Evolutionary conservation across 2,888 invertebrate genomes (phyloP).

Genomic region (Sarcophaga variegata): DNA sequence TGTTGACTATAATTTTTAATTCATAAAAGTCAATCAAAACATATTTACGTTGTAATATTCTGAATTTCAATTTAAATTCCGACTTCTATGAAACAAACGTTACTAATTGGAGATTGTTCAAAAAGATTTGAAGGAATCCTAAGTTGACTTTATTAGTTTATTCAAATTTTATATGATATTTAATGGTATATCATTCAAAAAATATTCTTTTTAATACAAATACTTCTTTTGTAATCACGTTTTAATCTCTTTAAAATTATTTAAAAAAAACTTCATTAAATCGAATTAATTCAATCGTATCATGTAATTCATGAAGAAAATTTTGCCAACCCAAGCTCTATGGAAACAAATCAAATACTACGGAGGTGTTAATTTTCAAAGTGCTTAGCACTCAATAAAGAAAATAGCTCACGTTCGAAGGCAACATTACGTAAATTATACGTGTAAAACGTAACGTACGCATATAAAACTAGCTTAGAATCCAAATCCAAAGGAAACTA

Average conservation of each 20-base stretch:
- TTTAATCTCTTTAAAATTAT: constrained; percentile 10
- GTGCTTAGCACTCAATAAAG: constrained; percentile 70
- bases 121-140: no score
- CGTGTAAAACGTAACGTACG: constrained; percentile 24
- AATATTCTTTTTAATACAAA: not conserved
- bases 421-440: not conserved
- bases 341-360: constrained; percentile 16
- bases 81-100: no score
- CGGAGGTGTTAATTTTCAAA: constrained; percentile 68
- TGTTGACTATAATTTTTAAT: no score
- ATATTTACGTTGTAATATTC: no score
- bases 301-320: not conserved
- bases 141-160: no score
- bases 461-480: constrained; percentile 42
- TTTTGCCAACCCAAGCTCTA: not conserved
- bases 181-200: not conserved
- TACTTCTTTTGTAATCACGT: no score
- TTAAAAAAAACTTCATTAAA: constrained; percentile 20
- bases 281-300: constrained; percentile 20
- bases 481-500: constrained; percentile 46
- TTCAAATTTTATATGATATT: not conserved
- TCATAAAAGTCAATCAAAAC: no score
- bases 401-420: constrained; percentile 55
- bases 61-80: no score
- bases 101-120: no score